These are phyloP conservation scores for Diachasma alloeum DNA, from an alignment of 1,140 invertebrate genomes.

Conservation along the genomic window DNA sequence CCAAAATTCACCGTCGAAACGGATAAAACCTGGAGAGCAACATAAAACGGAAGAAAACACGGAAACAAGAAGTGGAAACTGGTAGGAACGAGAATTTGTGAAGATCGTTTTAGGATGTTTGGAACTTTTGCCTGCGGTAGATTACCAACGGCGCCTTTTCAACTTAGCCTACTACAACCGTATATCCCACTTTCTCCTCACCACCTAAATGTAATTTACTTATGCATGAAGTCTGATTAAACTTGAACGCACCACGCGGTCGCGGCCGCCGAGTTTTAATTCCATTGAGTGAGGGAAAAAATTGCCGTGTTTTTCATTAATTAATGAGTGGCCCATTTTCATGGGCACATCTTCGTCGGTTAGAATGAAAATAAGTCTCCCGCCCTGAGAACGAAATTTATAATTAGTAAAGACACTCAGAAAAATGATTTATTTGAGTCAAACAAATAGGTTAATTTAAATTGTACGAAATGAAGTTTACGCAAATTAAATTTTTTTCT, in stretches of 20 bases:
- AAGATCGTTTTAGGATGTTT: background rate
- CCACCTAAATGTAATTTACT: constrained; percentile 13
- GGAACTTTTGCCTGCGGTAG: background rate
- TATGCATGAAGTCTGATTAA: constrained; percentile 9
- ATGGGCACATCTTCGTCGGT: background rate
- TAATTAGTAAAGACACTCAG: too few relatives aligned
- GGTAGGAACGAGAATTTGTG: background rate
- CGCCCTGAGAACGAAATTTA: too few relatives aligned
- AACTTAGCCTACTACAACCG: background rate
- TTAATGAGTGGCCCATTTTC: background rate
- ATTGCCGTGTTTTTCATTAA: background rate
- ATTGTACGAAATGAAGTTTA: too few relatives aligned
- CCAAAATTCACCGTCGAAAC: too few relatives aligned
- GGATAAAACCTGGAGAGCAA: too few relatives aligned
- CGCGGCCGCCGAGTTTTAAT: background rate
- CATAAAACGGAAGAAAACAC: too few relatives aligned
- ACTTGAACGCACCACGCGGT: background rate
- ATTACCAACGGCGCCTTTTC: background rate
- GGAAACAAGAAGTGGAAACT: background rate
- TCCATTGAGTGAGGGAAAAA: background rate
- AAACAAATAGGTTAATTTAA: too few relatives aligned
- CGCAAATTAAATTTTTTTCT: too few relatives aligned
- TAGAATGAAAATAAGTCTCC: too few relatives aligned
- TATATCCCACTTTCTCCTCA: background rate
- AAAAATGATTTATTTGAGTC: too few relatives aligned